Evolutionary conservation across 35 echinoderm and acorn worm genomes (phyloP), one percentile per base, ranked within the genome.

Genomic region (Ophioderma brevispina): DNA sequence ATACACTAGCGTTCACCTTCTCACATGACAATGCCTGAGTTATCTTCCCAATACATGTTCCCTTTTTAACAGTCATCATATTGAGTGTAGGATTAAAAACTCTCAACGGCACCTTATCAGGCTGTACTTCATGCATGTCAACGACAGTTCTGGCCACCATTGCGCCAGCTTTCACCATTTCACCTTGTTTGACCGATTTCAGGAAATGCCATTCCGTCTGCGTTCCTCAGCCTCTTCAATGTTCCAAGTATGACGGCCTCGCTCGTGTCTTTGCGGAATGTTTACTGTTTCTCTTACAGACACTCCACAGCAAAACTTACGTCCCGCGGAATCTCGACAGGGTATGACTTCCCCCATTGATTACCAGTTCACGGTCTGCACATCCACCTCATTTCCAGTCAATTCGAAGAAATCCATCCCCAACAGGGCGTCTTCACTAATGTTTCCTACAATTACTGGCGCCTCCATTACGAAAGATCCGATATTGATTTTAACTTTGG

Each of bases 31-130:
- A 0, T 11, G 38, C 33, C 38, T 32, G 33, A 41, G 33, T 38
- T 37, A 81, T 81, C 36, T 36, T 25, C 28, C 18, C 33, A 83
- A 83, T 40, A 19, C 37, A 28, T 83, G 81, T 0, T 0, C 1
- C 39, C 31, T 46, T 83, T 0, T 83, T 42, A 5, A 46, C 37
- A 25, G 46, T 42, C 13, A 83, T 32, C 28, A 31, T 0, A 19
- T 46, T 42, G 15, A 42, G 30, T 0, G 38, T 83, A 3, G 81
- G 81, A 41, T 83, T 83, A 31, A 83, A 83, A 40, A 83, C 40
- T 21, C 81, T 21, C 37, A 83, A 23, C 5, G 80, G 39, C 39
- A 46, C 81, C 46, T 52, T 52, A 52, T 52, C 21, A 11, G 46
- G 21, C 8, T 52, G 46, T 52, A 52, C 8, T 52, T 52, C 8